These are phyloP conservation scores for Perccottus glenii DNA, from an alignment of 2,113 vertebrate species.

Conservation along the genomic window DNA sequence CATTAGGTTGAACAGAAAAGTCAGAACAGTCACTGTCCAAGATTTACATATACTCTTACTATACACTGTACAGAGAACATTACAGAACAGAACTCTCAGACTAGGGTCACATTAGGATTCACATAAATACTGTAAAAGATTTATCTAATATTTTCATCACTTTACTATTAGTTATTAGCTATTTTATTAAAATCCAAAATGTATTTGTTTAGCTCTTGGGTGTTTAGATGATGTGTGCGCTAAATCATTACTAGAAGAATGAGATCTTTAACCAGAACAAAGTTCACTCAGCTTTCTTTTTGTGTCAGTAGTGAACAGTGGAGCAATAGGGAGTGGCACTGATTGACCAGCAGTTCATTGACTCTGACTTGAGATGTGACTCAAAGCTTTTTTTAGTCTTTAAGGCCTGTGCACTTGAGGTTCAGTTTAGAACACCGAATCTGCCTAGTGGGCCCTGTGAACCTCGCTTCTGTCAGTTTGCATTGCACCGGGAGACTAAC, in stretches of 20 bases:
- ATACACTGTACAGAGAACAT: slow-evolving; percentile 1
- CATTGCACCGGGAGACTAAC: slow-evolving; percentile 74
- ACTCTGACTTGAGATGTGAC: slow-evolving; percentile 71
- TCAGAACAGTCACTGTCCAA: background rate
- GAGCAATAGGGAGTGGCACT: slow-evolving; percentile 46
- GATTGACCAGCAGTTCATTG: slow-evolving; percentile 68
- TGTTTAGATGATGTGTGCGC: background rate
- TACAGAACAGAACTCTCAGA: background rate
- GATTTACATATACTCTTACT: slow-evolving; percentile 10
- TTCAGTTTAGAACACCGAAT: slow-evolving; percentile 59
- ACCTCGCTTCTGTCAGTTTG: slow-evolving; percentile 73
- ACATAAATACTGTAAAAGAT: too few relatives aligned
- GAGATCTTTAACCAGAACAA: slow-evolving; percentile 4
- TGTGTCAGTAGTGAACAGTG: slow-evolving; percentile 27
- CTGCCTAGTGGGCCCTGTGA: slow-evolving; percentile 68
- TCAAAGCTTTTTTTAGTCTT: slow-evolving; percentile 62
- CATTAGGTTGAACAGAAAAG: slow-evolving; percentile 8
- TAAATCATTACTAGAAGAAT: slow-evolving; percentile 1
- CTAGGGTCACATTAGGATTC: background rate
- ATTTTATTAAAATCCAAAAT: too few relatives aligned
- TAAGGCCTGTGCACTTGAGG: slow-evolving; percentile 52
- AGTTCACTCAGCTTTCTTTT: slow-evolving; percentile 36
- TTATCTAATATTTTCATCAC: too few relatives aligned
- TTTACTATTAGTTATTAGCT: too few relatives aligned
- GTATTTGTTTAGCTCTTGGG: too few relatives aligned